phyloP scores from a whole-genome alignment of 2,113 vertebrate species.

The Butastur rufipennis region DNA sequence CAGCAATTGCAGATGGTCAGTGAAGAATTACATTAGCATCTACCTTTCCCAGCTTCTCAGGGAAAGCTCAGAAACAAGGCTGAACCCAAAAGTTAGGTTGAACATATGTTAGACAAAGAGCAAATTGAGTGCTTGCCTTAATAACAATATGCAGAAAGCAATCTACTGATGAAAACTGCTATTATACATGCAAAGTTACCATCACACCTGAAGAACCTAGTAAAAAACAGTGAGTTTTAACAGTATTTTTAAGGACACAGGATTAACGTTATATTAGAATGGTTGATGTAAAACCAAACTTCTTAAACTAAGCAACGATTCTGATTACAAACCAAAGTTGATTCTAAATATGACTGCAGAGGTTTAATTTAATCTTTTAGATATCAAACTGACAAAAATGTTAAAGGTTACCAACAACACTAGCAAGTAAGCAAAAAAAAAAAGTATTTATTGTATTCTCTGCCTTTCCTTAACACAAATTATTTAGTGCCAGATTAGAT shows the following conservation, averaged over 20 bases:
- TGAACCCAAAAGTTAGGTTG: not conserved
- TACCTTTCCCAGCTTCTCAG: not conserved
- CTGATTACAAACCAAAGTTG: not conserved
- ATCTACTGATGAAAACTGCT: not conserved
- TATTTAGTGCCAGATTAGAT: not conserved
- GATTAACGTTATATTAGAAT: not conserved
- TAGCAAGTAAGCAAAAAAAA: not conserved
- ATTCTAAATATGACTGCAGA: not conserved
- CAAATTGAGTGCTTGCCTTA: not conserved
- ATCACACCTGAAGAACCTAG: not conserved
- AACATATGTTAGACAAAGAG: not conserved
- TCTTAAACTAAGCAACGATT: not conserved
- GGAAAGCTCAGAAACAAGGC: not conserved
- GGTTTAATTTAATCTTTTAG: not conserved
- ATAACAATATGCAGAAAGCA: not conserved
- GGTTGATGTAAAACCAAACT: not conserved
- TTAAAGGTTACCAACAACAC: not conserved
- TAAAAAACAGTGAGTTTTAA: not conserved
- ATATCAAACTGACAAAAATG: not conserved
- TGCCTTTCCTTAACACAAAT: not conserved
- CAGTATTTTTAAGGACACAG: not conserved
- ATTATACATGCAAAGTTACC: not conserved
- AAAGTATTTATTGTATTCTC: not conserved
- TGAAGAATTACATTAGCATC: not conserved
- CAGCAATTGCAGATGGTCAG: not conserved